Base-by-base conservation (phyloP, 2,113 vertebrate genomes). In the Seriola quinqueradiata region DNA sequence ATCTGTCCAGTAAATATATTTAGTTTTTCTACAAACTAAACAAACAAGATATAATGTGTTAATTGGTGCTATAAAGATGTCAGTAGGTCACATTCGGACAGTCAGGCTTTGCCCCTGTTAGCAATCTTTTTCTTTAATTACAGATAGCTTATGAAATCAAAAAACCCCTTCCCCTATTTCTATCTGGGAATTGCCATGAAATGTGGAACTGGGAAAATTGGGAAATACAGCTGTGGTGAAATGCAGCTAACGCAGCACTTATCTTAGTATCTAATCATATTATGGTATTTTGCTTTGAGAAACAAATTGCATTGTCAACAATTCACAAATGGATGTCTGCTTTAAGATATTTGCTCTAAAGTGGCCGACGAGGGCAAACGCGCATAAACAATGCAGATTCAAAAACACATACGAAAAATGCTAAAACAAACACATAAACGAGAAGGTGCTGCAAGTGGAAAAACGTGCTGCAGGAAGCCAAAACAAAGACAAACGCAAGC, bases 221-320 rank as follows among this genome's bases (percentile, higher is more conserved):
- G 14, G 70, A 77, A 82, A 48, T 70, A 63, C n/a, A 40, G 1
- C 48, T 38, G 4, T 34, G 8, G 64, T 57, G 17, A 82, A 74
- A 81, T 72, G 4, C n/a, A 32, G 48, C 83, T 63, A 8, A 48
- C n/a, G 0, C 67, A 77, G 68, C 73, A 68, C 73, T 72, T 68
- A 21, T 68, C 14, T 54, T 23, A 1, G 38, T 48, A 78, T 8
- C 19, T 34, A 14, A 34, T 42, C 28, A 57, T 34, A 32, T 38
- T 8, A 23, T 63, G 63, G 28, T 54, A 60, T 25, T 10, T 46
- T 23, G 4, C 4, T 3, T 5, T 11, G 3, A 34, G 54, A 36
- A 44, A 57, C 0, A 10, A 0, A n/a, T 17, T 38, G 10, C 21
- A 23, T 13, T 14, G 21, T 44, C 44, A 71, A 12, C 44, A 71